A percentile compares a stretch with the other conserved stretches of the same genome.
Conservation (phyloP, 2,113 vertebrate genomes). For the Seriola aureovittata region DNA sequence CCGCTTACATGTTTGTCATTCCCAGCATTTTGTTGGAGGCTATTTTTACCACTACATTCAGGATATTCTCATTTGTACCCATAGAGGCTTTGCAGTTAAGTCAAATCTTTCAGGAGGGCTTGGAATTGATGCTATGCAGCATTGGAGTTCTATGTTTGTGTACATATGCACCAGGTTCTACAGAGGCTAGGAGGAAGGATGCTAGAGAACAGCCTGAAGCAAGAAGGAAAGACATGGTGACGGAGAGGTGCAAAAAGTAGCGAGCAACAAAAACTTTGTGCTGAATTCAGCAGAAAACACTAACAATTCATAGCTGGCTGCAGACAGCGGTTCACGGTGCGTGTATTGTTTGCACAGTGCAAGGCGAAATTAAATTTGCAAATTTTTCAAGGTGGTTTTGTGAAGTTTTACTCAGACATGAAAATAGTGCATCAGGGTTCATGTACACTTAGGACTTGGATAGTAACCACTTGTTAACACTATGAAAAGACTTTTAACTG, state of each 20-base stretch:
- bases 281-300: background rate
- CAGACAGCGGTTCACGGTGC: background rate
- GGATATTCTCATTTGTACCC: background rate
- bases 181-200: background rate
- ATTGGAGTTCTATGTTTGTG: background rate
- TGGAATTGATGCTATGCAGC: too few species aligned
- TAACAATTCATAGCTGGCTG: too few species aligned
- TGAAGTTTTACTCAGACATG: too few species aligned
- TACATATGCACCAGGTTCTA: too few species aligned
- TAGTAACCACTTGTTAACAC: too few species aligned
- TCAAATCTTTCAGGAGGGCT: background rate
- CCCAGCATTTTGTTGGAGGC: background rate
- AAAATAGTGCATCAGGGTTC: too few species aligned
- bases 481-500: too few species aligned
- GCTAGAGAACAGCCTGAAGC: too few species aligned
- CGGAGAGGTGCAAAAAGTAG: too few species aligned
- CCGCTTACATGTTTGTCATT: constrained; percentile 16
- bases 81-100: background rate
- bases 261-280: background rate
- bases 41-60: constrained; percentile 9
- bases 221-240: too few species aligned
- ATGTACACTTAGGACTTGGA: too few species aligned
- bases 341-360: background rate
- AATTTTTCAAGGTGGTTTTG: background rate
- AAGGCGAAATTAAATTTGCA: too few species aligned